Conservation (phyloP, 2,797 vertebrate species). For the Hylomyscus alleni region DNA sequence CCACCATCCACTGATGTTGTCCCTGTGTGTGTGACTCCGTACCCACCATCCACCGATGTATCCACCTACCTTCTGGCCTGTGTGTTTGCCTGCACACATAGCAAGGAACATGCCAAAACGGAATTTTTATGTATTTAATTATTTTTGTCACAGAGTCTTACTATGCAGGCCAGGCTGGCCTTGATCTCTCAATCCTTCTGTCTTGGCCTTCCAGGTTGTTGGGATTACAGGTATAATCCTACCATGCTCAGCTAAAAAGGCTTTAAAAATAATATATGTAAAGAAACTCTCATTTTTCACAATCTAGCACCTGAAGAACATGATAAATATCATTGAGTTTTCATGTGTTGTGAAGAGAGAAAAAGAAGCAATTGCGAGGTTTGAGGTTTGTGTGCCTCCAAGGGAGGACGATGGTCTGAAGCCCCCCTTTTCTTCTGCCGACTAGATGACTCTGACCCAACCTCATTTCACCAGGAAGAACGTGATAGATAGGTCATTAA, state of each 20-base stretch:
- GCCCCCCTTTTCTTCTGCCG: constrained; percentile 43
- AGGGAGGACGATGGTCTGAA: constrained; percentile 61
- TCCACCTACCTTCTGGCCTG: not conserved
- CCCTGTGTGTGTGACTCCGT: not conserved
- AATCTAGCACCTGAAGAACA: not conserved
- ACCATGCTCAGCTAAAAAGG: not conserved
- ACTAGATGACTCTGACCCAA: constrained; percentile 40
- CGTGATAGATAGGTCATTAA: constrained; percentile 64
- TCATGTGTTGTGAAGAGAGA: not conserved
- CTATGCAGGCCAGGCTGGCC: not conserved
- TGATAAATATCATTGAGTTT: constrained; percentile 6
- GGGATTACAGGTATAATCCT: not conserved
- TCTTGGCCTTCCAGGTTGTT: not conserved
- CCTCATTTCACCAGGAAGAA: constrained; percentile 57
- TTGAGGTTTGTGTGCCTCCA: not conserved
- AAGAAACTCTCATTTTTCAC: constrained; percentile 52
- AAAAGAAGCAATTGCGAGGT: constrained; percentile 19
- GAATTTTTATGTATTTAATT: not conserved
- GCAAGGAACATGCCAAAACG: not conserved
- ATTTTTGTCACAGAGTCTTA: not conserved
- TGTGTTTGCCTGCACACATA: not conserved
- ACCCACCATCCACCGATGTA: not conserved
- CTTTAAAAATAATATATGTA: not conserved
- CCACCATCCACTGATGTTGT: not conserved
- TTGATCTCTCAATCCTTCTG: not conserved